Percentiles rank a stretch among this genome's conserved stretches.
Conservation (phyloP, 2,888 invertebrate species). For the Opisthograptis luteolata region DNA sequence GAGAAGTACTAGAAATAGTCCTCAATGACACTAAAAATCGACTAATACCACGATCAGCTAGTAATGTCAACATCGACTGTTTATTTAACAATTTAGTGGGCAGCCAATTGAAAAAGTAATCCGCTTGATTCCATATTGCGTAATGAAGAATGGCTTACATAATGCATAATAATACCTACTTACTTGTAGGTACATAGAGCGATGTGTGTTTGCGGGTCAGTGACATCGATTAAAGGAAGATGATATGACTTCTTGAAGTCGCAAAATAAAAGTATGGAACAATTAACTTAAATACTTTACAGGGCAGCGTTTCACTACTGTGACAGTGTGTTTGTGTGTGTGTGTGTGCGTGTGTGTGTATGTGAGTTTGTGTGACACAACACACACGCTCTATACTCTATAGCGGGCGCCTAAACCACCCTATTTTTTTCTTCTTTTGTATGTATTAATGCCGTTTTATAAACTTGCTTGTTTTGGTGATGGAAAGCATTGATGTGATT, state of each 20-base stretch:
- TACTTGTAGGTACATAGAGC: conserved; percentile 21
- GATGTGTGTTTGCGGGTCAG: conserved; percentile 48
- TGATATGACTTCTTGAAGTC: conserved; percentile 15
- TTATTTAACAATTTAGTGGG: conserved; percentile 22
- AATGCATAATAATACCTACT: conserved; percentile 40
- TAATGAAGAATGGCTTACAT: conserved; percentile 41
- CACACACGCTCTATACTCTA: too few relatives aligned
- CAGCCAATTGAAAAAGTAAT: conserved; percentile 29
- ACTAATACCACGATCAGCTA: conserved; percentile 7
- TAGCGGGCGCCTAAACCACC: too few relatives aligned
- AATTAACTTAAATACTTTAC: too few relatives aligned
- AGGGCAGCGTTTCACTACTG: not conserved
- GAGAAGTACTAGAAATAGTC: not conserved
- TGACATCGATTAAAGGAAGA: conserved; percentile 40
- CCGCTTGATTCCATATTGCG: conserved; percentile 29
- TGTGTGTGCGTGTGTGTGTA: too few relatives aligned
- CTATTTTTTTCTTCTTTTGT: too few relatives aligned
- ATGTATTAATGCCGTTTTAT: too few relatives aligned
- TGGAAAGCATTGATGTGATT: too few relatives aligned
- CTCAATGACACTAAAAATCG: conserved; percentile 14
- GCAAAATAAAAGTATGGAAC: too few relatives aligned
- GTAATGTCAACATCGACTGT: conserved; percentile 22
- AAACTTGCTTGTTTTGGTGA: too few relatives aligned
- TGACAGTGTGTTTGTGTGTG: too few relatives aligned
- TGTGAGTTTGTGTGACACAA: too few relatives aligned